Percentiles rank a stretch among this genome's conserved stretches.
Evolutionary conservation across 2,113 vertebrate genomes (phyloP).

Genomic region (Gadus chalcogrammus): DNA sequence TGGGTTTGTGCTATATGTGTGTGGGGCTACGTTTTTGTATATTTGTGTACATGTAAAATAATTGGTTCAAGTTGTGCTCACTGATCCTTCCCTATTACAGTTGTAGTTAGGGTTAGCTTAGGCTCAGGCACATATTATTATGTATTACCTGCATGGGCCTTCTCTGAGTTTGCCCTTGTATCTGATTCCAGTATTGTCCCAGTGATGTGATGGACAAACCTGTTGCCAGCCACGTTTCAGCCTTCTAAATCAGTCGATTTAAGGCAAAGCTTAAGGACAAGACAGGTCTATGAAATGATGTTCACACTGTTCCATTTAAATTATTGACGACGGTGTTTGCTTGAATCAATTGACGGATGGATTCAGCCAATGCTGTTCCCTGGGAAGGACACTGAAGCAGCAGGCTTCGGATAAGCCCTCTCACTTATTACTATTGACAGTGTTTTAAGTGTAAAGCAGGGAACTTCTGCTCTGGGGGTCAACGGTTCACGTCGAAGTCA

Average conservation of each 20-base stretch:
- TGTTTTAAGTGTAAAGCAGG: conserved; percentile 56
- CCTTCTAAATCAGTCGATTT: not conserved
- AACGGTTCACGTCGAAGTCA: not conserved
- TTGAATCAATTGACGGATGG: conserved; percentile 48
- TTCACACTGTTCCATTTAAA: conserved; percentile 34
- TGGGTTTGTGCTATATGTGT: no score
- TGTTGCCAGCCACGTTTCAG: no score
- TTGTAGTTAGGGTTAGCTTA: no score
- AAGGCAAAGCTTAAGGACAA: not conserved
- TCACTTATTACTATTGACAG: conserved; percentile 72
- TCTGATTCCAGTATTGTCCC: no score
- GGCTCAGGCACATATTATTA: no score
- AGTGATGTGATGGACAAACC: no score
- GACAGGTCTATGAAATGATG: conserved; percentile 2
- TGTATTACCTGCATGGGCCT: no score
- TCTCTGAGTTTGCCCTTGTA: no score
- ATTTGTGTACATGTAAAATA: no score
- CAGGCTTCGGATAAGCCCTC: conserved; percentile 56
- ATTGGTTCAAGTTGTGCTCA: no score
- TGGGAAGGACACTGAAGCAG: conserved; percentile 53
- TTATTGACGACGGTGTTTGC: conserved; percentile 53
- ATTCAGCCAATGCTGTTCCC: conserved; percentile 34
- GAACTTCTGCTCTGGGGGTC: conserved; percentile 40
- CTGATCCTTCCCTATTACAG: no score
- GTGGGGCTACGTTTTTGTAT: no score